These are phyloP conservation scores for Drosophila simulans DNA, from an alignment of 1,140 invertebrate species.

Conservation along the genomic window DNA sequence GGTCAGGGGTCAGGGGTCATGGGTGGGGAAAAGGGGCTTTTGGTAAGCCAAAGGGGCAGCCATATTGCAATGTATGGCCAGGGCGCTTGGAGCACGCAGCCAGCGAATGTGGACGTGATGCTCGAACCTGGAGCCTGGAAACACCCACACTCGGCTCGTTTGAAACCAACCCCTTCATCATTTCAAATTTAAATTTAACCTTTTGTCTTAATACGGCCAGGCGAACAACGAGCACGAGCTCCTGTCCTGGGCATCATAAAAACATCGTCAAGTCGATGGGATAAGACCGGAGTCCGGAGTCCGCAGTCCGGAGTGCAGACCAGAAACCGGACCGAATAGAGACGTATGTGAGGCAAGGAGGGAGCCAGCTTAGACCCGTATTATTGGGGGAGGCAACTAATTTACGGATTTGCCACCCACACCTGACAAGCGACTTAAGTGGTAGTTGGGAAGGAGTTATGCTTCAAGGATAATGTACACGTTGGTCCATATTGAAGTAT, in stretches of 20 bases:
- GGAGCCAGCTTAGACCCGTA: conserved; percentile 52
- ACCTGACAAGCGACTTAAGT: conserved; percentile 13
- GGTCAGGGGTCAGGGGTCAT: not conserved
- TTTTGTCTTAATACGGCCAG: conserved; percentile 78
- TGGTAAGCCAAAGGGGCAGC: conserved; percentile 1
- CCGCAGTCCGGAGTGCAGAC: conserved; percentile 5
- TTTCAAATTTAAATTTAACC: conserved; percentile 84
- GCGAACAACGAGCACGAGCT: conserved; percentile 41
- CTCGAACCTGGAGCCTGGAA: conserved; percentile 23
- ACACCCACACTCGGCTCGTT: not conserved
- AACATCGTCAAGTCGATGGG: conserved; percentile 60
- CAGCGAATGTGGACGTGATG: conserved; percentile 54
- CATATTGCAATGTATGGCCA: conserved; percentile 75
- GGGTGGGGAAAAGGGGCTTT: not conserved
- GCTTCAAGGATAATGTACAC: not conserved
- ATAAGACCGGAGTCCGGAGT: conserved; percentile 20
- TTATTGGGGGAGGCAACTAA: conserved; percentile 53
- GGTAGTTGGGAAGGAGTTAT: not conserved
- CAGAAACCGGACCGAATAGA: conserved; percentile 22
- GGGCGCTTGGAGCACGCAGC: conserved; percentile 56
- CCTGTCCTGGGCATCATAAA: conserved; percentile 53
- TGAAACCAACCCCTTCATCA: conserved; percentile 37
- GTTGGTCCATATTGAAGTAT: not conserved
- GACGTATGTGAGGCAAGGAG: conserved; percentile 12
- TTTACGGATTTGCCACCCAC: conserved; percentile 50